Percentiles rank a stretch among this genome's conserved stretches.
Evolutionary conservation across 2,797 vertebrate species (phyloP).

Genomic region (Cyclopterus lumpus): DNA sequence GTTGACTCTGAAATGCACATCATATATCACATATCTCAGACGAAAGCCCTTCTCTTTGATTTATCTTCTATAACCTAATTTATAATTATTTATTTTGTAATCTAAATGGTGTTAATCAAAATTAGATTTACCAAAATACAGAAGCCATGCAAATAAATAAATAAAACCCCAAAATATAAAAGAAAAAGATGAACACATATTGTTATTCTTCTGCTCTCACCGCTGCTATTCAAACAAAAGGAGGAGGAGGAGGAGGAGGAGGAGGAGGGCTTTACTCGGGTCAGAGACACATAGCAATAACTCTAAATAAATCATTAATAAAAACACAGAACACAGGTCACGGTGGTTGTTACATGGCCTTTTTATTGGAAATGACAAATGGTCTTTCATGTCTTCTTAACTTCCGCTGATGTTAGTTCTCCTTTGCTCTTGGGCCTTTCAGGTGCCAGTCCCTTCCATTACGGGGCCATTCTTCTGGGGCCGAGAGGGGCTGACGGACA

Average conservation of each 20-base stretch:
- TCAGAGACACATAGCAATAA: slow-evolving; percentile 43
- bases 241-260: background rate
- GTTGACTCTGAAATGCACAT: background rate
- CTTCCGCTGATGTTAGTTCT: slow-evolving; percentile 57
- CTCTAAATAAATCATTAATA: slow-evolving; percentile 71
- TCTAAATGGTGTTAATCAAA: background rate
- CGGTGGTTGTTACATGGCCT: slow-evolving; percentile 56
- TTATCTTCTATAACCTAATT: background rate
- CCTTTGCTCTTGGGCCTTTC: slow-evolving; percentile 62
- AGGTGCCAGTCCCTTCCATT: slow-evolving; percentile 77
- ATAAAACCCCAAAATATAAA: background rate
- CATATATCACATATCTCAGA: background rate
- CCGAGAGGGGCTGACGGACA: slow-evolving; percentile 47
- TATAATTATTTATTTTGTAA: background rate
- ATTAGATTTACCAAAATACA: background rate
- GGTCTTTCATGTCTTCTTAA: slow-evolving; percentile 74
- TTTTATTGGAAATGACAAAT: slow-evolving; percentile 80
- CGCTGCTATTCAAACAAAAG: background rate
- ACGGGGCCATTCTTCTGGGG: slow-evolving; percentile 65
- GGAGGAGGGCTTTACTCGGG: slow-evolving; percentile 46
- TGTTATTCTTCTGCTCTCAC: background rate
- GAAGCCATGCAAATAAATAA: background rate
- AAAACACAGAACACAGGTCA: slow-evolving; percentile 67
- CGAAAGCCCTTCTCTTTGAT: background rate
- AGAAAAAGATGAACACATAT: background rate